Evolutionary conservation across 2,888 invertebrate species (phyloP).

Genomic region (Elysia crispata): DNA sequence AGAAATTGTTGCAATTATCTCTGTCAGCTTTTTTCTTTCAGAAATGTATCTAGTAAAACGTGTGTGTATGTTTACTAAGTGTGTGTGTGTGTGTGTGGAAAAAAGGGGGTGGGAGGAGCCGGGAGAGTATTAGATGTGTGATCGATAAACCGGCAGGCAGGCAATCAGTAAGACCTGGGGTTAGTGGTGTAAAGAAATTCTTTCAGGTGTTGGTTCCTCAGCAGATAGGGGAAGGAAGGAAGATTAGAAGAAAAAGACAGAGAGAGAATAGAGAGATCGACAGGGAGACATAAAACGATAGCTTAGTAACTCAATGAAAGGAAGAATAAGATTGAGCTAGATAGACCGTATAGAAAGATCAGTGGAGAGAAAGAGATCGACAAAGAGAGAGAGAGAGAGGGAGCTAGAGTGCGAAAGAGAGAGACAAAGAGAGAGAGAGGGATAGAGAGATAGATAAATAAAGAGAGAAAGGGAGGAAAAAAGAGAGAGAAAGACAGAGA

Average conservation of each 20-base stretch:
- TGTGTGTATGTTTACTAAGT: no score
- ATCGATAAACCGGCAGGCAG: no score
- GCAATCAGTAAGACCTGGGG: no score
- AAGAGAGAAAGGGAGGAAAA: slow-evolving; percentile 2
- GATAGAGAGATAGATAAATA: not conserved
- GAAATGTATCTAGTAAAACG: no score
- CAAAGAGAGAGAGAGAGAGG: slow-evolving; percentile 3
- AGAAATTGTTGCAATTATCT: no score
- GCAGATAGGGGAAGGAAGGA: not conserved
- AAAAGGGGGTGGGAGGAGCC: no score
- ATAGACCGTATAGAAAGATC: not conserved
- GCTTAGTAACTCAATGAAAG: not conserved
- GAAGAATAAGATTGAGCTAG: not conserved
- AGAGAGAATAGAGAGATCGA: slow-evolving; percentile 22
- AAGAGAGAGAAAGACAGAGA: slow-evolving; percentile 10
- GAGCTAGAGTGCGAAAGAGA: slow-evolving; percentile 13
- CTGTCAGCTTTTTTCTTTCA: no score
- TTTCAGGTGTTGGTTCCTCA: no score
- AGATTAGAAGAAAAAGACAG: not conserved
- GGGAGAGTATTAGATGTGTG: no score
- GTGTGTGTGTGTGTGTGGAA: no score
- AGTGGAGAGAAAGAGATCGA: slow-evolving; percentile 3
- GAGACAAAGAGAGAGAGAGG: slow-evolving; percentile 21
- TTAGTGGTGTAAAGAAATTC: no score
- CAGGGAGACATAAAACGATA: slow-evolving; percentile 1